These are phyloP conservation scores for Falco columbarius DNA, from an alignment of 2,797 vertebrate species.

Conservation along the genomic window DNA sequence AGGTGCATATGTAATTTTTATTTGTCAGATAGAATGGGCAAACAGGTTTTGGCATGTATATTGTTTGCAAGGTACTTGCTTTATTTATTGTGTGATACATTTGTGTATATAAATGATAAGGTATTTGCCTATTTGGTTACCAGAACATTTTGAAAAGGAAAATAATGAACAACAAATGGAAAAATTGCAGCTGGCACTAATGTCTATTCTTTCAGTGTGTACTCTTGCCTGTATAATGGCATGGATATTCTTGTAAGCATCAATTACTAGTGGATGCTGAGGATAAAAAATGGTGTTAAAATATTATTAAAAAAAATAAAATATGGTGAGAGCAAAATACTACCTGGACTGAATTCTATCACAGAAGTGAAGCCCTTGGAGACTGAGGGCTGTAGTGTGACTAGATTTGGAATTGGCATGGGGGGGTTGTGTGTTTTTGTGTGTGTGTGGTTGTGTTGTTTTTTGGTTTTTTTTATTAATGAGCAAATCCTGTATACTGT, in stretches of 20 bases:
- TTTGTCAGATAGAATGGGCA: background rate
- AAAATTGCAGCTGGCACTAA: background rate
- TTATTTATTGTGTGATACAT: background rate
- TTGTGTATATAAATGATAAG: background rate
- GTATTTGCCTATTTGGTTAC: background rate
- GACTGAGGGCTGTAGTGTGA: background rate
- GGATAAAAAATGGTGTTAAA: background rate
- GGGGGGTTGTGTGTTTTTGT: background rate
- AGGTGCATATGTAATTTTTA: background rate
- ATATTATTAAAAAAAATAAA: background rate
- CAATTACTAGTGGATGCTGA: background rate
- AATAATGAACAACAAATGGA: background rate
- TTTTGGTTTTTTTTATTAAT: background rate
- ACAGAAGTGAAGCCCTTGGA: background rate
- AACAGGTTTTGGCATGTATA: background rate
- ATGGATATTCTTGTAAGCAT: background rate
- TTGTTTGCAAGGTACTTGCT: background rate
- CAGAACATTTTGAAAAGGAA: background rate
- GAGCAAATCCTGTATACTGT: background rate
- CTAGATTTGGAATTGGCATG: background rate
- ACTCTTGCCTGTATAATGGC: background rate
- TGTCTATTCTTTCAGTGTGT: background rate
- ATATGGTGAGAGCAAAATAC: background rate
- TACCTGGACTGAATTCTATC: background rate
- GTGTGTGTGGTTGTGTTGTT: background rate